Evolutionary conservation across 2,888 invertebrate genomes (phyloP), one percentile per base, ranked within the genome.

Genomic region (Ryuthela nishihirai): DNA sequence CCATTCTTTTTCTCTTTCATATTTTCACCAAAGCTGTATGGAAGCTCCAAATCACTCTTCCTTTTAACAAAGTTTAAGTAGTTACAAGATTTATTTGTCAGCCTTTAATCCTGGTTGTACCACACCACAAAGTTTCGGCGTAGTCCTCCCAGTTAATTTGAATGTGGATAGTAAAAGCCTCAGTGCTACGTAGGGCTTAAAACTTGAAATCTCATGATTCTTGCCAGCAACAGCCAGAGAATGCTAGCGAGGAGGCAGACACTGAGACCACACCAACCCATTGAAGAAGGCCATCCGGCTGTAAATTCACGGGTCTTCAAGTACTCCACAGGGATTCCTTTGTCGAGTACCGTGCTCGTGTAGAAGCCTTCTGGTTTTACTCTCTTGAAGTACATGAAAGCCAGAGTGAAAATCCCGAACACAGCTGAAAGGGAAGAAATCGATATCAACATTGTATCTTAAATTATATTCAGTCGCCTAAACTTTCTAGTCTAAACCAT

Each of bases 341-440:
- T n/a, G 21, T 63, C 63, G 1, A 59, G 38, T 4, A 59, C 42
- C 9, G 63, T 63, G 34, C 54, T 55, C 3, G 63, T 63, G 40
- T 45, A 56, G 18, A 44, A 46, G n/a, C 59, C 55, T 17, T 54
- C 63, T 9, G 59, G 50, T 36, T 59, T 58, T 18, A 54, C 40
- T 21, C 63, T 23, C 5, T 63, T 63, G 59, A 63, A 63, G 23
- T 63, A 60, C 63, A 63, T 63, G 40, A 63, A 63, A 15, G 50
- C 50, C 15, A 63, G 25, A 26, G 45, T 63, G 50, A 63, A 63
- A 12, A 48, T 50, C 15, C 63, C 58, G 32, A 63, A 63, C 9
- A 63, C 52, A 38, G 49, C 63, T 63, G 34, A 1, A 48, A 44
- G n/a, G 7, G 10, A 39, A 29, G 42, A 15, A 9, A 20, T n/a